Conservation (phyloP, 2,888 invertebrate genomes). For the Eupeodes luniger region DNA sequence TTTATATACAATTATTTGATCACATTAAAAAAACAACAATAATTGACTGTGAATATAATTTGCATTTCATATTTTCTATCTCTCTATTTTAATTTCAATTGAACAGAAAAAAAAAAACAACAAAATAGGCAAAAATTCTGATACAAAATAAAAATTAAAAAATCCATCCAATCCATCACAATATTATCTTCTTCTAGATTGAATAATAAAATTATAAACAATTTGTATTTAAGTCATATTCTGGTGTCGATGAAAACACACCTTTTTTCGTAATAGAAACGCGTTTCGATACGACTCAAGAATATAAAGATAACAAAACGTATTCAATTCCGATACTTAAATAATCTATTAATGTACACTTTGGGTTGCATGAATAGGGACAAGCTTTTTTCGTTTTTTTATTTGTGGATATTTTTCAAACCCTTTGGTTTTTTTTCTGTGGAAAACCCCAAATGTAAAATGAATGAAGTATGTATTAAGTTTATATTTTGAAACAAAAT, state of each 20-base stretch:
- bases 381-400: too few species aligned
- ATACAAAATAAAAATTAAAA: constrained; percentile 24
- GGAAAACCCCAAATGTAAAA: too few species aligned
- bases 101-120: background rate
- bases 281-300: constrained; percentile 47
- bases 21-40: constrained; percentile 33
- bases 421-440: too few species aligned
- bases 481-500: too few species aligned
- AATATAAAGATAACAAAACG: constrained; percentile 61
- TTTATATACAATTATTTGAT: constrained; percentile 45
- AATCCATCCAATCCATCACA: constrained; percentile 35
- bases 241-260: constrained; percentile 68
- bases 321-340: constrained; percentile 37
- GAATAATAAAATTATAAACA: constrained; percentile 62
- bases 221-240: constrained; percentile 74
- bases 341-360: constrained; percentile 1
- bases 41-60: constrained; percentile 59
- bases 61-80: constrained; percentile 55
- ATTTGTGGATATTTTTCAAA: too few species aligned
- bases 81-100: constrained; percentile 13
- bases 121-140: background rate
- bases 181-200: constrained; percentile 48
- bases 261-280: constrained; percentile 71
- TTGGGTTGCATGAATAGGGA: too few species aligned
- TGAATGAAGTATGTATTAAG: too few species aligned